Base-by-base conservation (phyloP, 35 echinoderm and acorn worm genomes). In the Lytechinus variegatus region DNA sequence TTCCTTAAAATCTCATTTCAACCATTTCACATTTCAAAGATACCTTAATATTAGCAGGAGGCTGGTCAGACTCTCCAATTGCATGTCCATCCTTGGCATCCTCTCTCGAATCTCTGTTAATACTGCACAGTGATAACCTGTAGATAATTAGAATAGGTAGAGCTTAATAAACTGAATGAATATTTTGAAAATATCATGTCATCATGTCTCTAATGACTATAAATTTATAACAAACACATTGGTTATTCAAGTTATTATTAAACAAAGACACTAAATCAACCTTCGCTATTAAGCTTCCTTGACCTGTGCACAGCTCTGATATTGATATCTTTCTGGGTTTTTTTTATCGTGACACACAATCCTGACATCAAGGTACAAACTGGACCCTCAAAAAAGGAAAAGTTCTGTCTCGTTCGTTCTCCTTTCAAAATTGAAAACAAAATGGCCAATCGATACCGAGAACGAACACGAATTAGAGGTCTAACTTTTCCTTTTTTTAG, bases 81-180 rank as follows among this genome's bases (percentile, higher is more conserved):
- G 28, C 88, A 52, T 12, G 27, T 52, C 88, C 88, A 90, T 54
- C 88, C 13, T 52, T 10, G 9, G 28, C 7, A 44, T 28, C 88
- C 88, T 90, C 88, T 54, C 16, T 12, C n/a, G 14, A 10, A 44
- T 90, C 52, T 28, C 88, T 33, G 24, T 90, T 90, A 16, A 52
- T 90, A 8, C 88, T 90, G 27, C 88, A 90, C 10, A 90, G 88
- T 44, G 88, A 90, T 54, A 90, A 54, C 88, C 88, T 90, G 88
- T 2, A 89, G 33, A 87, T 28, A n/a, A 28, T 87, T 9, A 58
- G 11, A 87, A 10, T 28, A 52, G 19, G 10, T 11, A 44, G 33
- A 44, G 33, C 33, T 44, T 44, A 44, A 44, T 44, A 44, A 44
- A 44, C 33, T 44, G 33, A 88, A 51, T 27, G 87, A 88, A 88